phyloP scores from a whole-genome alignment of 2,888 invertebrate species.

The Orchestes rusci region DNA sequence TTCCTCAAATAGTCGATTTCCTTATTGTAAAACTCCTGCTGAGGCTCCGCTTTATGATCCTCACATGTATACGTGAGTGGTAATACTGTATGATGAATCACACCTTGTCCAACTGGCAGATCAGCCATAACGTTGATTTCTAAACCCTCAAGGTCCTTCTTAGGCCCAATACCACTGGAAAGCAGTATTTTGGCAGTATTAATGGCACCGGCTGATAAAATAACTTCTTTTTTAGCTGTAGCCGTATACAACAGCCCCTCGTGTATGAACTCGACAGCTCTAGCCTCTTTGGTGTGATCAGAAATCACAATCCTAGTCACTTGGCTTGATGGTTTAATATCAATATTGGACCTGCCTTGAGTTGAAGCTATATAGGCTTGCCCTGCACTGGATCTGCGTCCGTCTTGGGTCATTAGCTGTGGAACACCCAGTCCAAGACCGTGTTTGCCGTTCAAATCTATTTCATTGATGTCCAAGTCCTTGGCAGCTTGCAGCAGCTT shows the following conservation, averaged over 20 bases:
- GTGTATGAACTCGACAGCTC: conserved; percentile 58
- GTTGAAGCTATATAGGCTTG: conserved; percentile 57
- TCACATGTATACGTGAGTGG: conserved; percentile 51
- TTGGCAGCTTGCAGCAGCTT: conserved; percentile 54
- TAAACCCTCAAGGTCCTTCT: conserved; percentile 49
- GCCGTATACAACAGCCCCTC: conserved; percentile 48
- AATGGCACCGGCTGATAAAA: conserved; percentile 79
- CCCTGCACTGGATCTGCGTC: conserved; percentile 59
- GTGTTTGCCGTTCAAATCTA: conserved; percentile 61
- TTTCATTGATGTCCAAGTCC: conserved; percentile 57
- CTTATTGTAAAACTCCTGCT: conserved; percentile 8
- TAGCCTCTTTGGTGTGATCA: conserved; percentile 52
- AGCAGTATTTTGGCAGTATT: conserved; percentile 85
- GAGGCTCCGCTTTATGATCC: conserved; percentile 29
- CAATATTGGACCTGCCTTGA: conserved; percentile 56
- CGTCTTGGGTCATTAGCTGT: conserved; percentile 55
- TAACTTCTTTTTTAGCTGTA: conserved; percentile 68
- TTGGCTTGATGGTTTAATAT: conserved; percentile 54
- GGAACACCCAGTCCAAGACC: conserved; percentile 51
- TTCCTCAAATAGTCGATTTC: conserved; percentile 37
- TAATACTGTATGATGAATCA: conserved; percentile 64
- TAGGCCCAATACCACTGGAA: conserved; percentile 65
- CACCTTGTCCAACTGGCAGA: conserved; percentile 47
- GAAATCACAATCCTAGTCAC: conserved; percentile 65
- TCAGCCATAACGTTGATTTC: conserved; percentile 51